phyloP scores from a whole-genome alignment of 2,888 invertebrate species.

The Hydrotaea cyrtoneurina region DNA sequence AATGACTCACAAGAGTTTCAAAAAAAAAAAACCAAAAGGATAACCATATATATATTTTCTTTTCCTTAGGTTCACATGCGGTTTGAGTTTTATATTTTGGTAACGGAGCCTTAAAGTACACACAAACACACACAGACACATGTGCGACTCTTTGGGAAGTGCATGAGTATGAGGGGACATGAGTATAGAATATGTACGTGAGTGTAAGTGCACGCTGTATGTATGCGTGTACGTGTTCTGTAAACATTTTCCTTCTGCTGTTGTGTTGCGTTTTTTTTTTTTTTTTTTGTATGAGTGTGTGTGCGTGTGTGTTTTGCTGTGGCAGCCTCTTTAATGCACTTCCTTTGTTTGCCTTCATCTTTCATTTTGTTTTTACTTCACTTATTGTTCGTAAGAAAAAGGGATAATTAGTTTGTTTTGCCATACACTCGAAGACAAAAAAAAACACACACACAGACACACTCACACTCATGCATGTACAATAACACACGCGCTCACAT shows the following conservation, averaged over 20 bases:
- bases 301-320: too few species aligned
- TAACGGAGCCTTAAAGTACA: not conserved
- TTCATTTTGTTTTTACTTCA: not conserved
- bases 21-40: not conserved
- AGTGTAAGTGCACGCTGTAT: too few species aligned
- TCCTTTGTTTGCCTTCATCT: slow-evolving; percentile 5
- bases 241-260: not conserved
- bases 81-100: not conserved
- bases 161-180: too few species aligned
- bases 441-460: not conserved
- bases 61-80: not conserved
- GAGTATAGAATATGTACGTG: too few species aligned
- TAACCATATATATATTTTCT: not conserved
- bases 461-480: not conserved
- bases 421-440: not conserved
- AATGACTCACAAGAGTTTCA: slow-evolving; percentile 14
- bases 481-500: too few species aligned
- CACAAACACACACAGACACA: too few species aligned
- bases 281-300: not conserved
- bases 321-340: not conserved
- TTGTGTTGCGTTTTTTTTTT: not conserved
- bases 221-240: too few species aligned
- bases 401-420: slow-evolving; percentile 23
- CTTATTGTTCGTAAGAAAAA: not conserved
- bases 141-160: too few species aligned